Base-by-base conservation (phyloP, 2,797 vertebrate species). In the Tachyglossus aculeatus region DNA sequence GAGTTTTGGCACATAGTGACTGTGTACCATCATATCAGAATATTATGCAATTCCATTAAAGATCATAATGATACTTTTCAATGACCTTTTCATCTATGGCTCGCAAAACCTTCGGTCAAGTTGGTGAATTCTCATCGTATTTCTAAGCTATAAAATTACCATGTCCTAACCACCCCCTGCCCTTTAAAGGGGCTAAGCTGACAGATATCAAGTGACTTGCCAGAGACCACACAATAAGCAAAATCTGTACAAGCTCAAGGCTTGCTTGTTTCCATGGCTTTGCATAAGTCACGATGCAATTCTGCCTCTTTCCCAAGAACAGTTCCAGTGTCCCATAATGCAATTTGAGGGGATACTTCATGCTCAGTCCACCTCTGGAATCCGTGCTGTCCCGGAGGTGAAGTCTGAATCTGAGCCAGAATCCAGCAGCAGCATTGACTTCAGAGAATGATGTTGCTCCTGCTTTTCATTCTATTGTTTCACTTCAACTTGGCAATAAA, bases 401-500 rank as follows among this genome's bases (percentile, higher is more conserved):
- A 86, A 84, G 81, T 81, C 82, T 85, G 67, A 70, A 9, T 67
- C 63, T 63, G 59, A 82, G 75, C 83, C 60, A 85, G 58, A 63
- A 69, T 71, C 38, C 72, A 76, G 48, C 55, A 70, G 48, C 36
- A 75, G 72, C 70, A 83, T 67, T 55, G 65, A 37, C 40, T 71
- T 89, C 73, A 84, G 73, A 65, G 77, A 88, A 52, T 45, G 47
- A 40, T 29, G 43, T 64, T 53, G 36, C 54, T 71, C 45, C 22
- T 78, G 83, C 73, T 78, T 54, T 34, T 37, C 21, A 34, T 55
- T 16, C 40, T 24, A 29, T 70, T 56, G 60, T 63, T 67, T 16
- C 2, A 12, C 7, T 74, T 86, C 51, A 72, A 61, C 56, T 83
- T 91, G 90, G 83, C 85, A 79, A 77, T 80, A 67, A 84, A 84